Conservation (phyloP, 2,888 invertebrate genomes). For the Drosophila diplacantha region DNA sequence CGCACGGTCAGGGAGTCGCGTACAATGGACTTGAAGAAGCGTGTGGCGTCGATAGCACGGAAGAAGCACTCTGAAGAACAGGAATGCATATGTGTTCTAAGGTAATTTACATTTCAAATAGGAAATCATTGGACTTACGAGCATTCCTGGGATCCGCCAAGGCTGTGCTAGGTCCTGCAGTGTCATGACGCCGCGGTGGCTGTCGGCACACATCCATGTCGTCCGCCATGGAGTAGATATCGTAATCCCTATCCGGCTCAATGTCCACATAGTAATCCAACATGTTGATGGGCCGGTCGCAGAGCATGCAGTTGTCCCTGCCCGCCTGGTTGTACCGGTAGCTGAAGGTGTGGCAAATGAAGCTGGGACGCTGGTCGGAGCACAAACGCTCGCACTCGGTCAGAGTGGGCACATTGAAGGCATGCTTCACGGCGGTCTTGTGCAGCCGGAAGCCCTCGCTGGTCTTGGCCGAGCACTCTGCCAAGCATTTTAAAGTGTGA, state of each 20-base stretch:
- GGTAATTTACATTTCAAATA: not conserved
- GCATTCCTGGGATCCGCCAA: conserved; percentile 78
- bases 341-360: conserved; percentile 87
- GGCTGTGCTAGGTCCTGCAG: conserved; percentile 62
- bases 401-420: conserved; percentile 82
- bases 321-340: conserved; percentile 80
- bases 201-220: conserved; percentile 79
- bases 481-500: not conserved
- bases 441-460: conserved; percentile 87
- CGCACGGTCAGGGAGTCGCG: conserved; percentile 83
- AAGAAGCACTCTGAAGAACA: conserved; percentile 86
- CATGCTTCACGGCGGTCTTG: conserved; percentile 83
- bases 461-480: conserved; percentile 87
- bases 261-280: conserved; percentile 86
- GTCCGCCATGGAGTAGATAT: conserved; percentile 87
- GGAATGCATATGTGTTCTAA: not conserved
- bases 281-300: conserved; percentile 84
- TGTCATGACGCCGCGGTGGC: conserved; percentile 66
- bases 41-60: conserved; percentile 86
- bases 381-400: conserved; percentile 88
- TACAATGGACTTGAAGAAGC: conserved; percentile 82
- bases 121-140: conserved; percentile 56
- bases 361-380: conserved; percentile 82
- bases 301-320: conserved; percentile 86
- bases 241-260: conserved; percentile 86